Base-by-base conservation (phyloP, 2,888 invertebrate species). In the Sycophila texana region DNA sequence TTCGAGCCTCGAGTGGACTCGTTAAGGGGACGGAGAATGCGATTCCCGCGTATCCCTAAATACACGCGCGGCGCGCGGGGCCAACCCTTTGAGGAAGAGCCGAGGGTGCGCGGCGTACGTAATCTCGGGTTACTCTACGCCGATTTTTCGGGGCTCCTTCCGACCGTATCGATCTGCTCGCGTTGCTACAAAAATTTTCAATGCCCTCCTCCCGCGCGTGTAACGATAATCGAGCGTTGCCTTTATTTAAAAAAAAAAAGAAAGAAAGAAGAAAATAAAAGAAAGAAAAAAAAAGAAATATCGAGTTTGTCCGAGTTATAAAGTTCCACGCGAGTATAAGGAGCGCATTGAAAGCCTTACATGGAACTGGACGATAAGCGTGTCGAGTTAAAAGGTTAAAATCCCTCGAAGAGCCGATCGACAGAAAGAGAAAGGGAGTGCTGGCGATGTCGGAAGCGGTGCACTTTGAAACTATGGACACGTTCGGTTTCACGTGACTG, bases 1-100 rank as follows among this genome's bases (percentile, higher is more conserved):
- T 77, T 77, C 74, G 74, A 58, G 77, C 55, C 86, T 86, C 86
- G 87, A 85, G 86, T 83, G 81, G 83, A 82, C 83, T 85, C 84
- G 84, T 86, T 84, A 84, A 84, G 82, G 81, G 80, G 81, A 82
- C 67, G 61, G 63, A 74, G 74, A 66, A 68, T 76, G 70, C 77
- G 77, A 79, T 66, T 66, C 30, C 66, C 39, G 70, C 60, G 71
- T 70, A 70, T 57, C 22, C 61, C 67, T 26, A 58, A 67, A 67
- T 74, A 39, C 26, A 47, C 22, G 18, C 22, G 18, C 57, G 51
- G 26, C 49, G 55, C 60, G n/a, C 39, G 22, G 22, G 60, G 39
- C 39, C 76, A 76, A 80, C 76, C 77, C 77, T 80, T 77, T 80
- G 80, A 77, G 68, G 60, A 79, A 47, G 65, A 65, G 66, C 60